phyloP scores from a whole-genome alignment of 2,797 vertebrate genomes.

The Pogoniulus pusillus region DNA sequence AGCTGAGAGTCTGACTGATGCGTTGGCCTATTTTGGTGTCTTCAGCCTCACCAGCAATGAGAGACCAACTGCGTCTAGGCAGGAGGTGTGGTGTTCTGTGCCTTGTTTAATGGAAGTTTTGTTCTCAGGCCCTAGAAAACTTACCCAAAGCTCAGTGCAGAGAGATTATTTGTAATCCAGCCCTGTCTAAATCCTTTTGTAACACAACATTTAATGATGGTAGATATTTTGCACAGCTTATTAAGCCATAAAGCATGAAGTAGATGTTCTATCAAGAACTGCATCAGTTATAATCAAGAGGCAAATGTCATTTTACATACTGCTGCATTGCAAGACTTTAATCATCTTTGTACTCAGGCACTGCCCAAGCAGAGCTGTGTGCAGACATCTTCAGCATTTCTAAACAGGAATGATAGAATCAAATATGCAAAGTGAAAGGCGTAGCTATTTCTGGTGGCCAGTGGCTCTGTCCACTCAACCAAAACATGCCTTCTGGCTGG shows the following conservation, averaged over 20 bases:
- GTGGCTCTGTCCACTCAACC: conserved; percentile 5
- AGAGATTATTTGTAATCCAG: background rate
- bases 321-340: background rate
- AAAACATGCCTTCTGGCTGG: background rate
- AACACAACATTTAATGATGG: background rate
- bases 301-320: background rate
- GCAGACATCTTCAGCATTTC: background rate
- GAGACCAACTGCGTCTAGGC: background rate
- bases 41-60: background rate
- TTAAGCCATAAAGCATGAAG: background rate
- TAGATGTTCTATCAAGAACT: background rate
- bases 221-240: background rate
- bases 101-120: background rate
- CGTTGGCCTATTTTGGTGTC: background rate
- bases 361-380: background rate
- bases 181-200: background rate
- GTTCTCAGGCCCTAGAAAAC: background rate
- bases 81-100: background rate
- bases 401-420: background rate
- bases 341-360: background rate
- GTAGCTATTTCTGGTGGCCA: background rate
- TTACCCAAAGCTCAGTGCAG: background rate
- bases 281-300: background rate
- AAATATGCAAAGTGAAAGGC: background rate
- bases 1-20: background rate